phyloP scores from a whole-genome alignment of 1,140 invertebrate genomes.

The Pachypsylla venusta region DNA sequence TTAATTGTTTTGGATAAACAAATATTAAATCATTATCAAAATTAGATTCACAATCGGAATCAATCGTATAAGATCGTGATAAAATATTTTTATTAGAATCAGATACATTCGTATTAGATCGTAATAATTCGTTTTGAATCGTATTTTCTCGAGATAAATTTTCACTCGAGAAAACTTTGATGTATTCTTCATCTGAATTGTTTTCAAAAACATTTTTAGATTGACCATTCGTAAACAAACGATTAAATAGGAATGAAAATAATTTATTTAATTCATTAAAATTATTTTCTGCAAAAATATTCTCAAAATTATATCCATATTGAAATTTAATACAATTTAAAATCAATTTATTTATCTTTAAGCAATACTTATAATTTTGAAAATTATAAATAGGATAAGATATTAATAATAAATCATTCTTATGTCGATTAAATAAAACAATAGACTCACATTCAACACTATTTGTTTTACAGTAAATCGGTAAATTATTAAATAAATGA shows the following conservation, averaged over 20 bases:
- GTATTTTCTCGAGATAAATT: too few species aligned
- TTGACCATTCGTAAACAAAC: background rate
- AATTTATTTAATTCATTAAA: background rate
- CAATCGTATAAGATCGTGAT: too few species aligned
- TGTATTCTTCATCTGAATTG: background rate
- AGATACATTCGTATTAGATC: too few species aligned
- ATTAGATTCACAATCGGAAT: too few species aligned
- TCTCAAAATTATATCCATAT: background rate
- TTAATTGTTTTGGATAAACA: too few species aligned
- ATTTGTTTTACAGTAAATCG: background rate
- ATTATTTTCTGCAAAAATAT: background rate
- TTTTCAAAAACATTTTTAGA: too few species aligned
- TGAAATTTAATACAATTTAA: background rate
- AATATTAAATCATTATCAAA: too few species aligned
- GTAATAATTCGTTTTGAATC: too few species aligned
- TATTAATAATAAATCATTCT: background rate
- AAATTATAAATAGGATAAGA: background rate
- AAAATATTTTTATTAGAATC: too few species aligned
- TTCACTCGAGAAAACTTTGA: too few species aligned
- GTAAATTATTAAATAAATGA: background rate
- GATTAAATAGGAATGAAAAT: background rate
- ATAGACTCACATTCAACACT: background rate
- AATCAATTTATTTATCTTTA: background rate
- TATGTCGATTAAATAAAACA: background rate
- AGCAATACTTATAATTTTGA: background rate